Percentiles rank a stretch among this genome's conserved stretches.
Conservation (phyloP, 1,140 invertebrate species). For the Drosophila paulistorum region DNA sequence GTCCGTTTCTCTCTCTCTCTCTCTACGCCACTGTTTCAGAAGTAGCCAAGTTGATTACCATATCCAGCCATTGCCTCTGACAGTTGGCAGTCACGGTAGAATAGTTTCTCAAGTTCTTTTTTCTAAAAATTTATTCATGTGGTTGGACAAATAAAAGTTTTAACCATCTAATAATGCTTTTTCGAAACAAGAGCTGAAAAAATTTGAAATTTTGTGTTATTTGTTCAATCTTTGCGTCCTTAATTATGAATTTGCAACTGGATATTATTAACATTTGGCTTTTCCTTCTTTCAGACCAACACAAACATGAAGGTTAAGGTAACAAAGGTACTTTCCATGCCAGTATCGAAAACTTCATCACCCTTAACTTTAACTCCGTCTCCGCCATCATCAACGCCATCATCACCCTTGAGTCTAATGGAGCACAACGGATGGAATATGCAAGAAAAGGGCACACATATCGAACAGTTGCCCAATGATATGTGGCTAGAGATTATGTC, state of each 20-base stretch:
- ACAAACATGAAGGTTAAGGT: slow-evolving; percentile 27
- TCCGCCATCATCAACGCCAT: slow-evolving; percentile 14
- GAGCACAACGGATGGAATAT: background rate
- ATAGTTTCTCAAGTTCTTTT: background rate
- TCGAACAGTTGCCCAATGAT: slow-evolving; percentile 66
- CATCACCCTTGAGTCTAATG: background rate
- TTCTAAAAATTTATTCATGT: background rate
- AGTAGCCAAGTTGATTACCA: background rate
- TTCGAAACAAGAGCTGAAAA: too few species aligned
- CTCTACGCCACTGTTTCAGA: too few species aligned
- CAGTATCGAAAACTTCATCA: slow-evolving; percentile 12
- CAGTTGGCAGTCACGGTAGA: background rate
- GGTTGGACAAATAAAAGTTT: too few species aligned
- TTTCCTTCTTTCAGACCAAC: slow-evolving; percentile 9
- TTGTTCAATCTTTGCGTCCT: too few species aligned
- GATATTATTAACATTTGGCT: background rate
- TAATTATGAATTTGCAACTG: background rate
- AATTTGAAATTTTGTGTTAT: too few species aligned
- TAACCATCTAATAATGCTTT: too few species aligned
- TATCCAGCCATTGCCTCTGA: background rate
- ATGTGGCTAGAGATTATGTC: slow-evolving; percentile 69
- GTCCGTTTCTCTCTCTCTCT: too few species aligned
- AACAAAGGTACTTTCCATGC: slow-evolving; percentile 27
- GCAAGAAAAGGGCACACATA: slow-evolving; percentile 5
- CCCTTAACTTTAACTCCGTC: background rate